These are phyloP conservation scores for Teleogryllus oceanicus DNA, from an alignment of 2,888 invertebrate genomes.

Conservation along the genomic window DNA sequence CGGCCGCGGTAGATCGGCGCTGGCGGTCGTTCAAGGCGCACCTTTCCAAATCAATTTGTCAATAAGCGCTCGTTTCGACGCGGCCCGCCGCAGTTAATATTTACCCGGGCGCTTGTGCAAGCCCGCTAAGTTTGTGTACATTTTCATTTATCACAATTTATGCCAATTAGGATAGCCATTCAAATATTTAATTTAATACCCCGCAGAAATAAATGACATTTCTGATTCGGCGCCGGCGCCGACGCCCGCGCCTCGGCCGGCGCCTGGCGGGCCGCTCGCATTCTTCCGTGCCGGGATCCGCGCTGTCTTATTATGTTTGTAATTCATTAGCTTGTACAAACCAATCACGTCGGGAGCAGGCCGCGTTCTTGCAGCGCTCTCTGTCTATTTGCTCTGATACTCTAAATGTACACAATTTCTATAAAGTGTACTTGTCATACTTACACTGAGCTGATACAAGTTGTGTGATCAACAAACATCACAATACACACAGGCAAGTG, in stretches of 20 bases:
- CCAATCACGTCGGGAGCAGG: slow-evolving; percentile 18
- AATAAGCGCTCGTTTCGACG: slow-evolving; percentile 18
- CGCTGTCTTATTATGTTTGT: slow-evolving; percentile 10
- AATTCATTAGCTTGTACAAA: slow-evolving; percentile 11
- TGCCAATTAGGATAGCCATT: slow-evolving; percentile 18
- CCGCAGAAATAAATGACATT: slow-evolving; percentile 18
- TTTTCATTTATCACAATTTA: slow-evolving; percentile 18
- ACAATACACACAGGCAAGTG: slow-evolving; percentile 18
- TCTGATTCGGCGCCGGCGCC: background rate
- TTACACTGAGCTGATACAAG: slow-evolving; percentile 18
- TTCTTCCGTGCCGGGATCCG: background rate
- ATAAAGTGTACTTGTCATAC: slow-evolving; percentile 18
- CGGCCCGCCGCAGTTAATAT: slow-evolving; percentile 18
- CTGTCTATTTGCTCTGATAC: slow-evolving; percentile 18
- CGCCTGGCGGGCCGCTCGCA: background rate
- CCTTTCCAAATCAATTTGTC: slow-evolving; percentile 18
- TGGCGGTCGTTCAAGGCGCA: background rate
- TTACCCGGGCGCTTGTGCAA: slow-evolving; percentile 18
- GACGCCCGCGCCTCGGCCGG: background rate
- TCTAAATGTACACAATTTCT: slow-evolving; percentile 18
- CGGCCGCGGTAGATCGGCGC: no score
- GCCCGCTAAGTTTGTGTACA: slow-evolving; percentile 18
- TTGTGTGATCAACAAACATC: slow-evolving; percentile 18
- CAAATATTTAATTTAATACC: slow-evolving; percentile 18
- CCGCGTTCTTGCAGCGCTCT: slow-evolving; percentile 18